phyloP scores from a whole-genome alignment of 2,888 invertebrate species.

The Meloe dianella region DNA sequence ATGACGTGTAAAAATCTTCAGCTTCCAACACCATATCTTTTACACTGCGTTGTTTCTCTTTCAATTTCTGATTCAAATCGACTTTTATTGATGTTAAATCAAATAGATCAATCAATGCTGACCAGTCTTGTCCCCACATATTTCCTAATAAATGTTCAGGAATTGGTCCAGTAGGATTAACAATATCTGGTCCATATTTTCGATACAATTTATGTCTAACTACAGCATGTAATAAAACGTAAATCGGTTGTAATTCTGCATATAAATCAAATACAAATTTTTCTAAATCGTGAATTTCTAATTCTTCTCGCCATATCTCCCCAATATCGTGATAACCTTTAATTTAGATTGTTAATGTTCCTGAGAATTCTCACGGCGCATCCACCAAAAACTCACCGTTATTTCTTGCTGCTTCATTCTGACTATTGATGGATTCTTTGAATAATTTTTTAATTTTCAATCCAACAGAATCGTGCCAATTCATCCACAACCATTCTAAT shows the following conservation, averaged over 20 bases:
- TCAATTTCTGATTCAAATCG: constrained; percentile 62
- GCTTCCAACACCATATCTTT: constrained; percentile 68
- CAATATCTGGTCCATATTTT: constrained; percentile 63
- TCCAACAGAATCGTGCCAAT: constrained; percentile 71
- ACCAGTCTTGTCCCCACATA: constrained; percentile 78
- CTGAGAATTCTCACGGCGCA: not conserved
- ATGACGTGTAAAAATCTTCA: constrained; percentile 72
- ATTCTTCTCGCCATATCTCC: constrained; percentile 69
- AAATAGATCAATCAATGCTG: constrained; percentile 64
- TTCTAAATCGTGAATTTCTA: constrained; percentile 67
- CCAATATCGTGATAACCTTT: constrained; percentile 70
- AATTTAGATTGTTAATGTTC: constrained; percentile 15
- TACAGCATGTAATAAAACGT: constrained; percentile 75
- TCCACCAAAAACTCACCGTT: constrained; percentile 63
- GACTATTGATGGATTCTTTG: constrained; percentile 60
- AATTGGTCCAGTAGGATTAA: constrained; percentile 65
- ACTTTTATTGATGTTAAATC: constrained; percentile 59
- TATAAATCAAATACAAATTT: constrained; percentile 63
- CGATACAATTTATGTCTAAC: constrained; percentile 67
- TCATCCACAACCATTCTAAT: constrained; percentile 66
- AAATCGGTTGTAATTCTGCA: constrained; percentile 67
- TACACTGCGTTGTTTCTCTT: constrained; percentile 64
- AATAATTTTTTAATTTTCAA: constrained; percentile 65
- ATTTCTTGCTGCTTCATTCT: constrained; percentile 68
- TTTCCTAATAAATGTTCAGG: constrained; percentile 74